These are phyloP conservation scores for Drosophila kepulauana DNA, from an alignment of 1,140 invertebrate genomes.

Conservation along the genomic window DNA sequence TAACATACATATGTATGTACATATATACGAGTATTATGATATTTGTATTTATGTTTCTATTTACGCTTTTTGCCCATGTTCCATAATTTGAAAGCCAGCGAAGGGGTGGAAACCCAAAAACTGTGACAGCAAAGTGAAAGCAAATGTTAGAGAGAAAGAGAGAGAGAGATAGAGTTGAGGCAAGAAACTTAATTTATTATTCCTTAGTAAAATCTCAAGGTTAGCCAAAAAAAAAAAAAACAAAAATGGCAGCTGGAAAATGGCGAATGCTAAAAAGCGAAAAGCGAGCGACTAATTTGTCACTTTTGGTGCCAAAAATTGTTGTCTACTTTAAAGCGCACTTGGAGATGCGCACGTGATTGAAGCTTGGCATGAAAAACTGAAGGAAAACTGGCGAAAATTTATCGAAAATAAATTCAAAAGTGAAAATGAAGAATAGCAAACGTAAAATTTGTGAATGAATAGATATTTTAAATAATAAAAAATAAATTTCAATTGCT, in stretches of 20 bases:
- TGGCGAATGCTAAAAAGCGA: constrained; percentile 19
- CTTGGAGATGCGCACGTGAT: constrained; percentile 15
- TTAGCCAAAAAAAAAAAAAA: constrained; percentile 10
- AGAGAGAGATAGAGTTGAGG: not conserved
- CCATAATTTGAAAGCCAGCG: not conserved
- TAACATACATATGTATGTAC: not conserved
- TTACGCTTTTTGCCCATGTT: constrained; percentile 8
- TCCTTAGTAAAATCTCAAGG: constrained; percentile 44
- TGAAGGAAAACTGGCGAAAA: too few relatives aligned
- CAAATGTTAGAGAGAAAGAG: not conserved
- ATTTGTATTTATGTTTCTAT: constrained; percentile 27
- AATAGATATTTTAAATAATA: too few relatives aligned
- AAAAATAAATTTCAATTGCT: too few relatives aligned
- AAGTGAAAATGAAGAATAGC: too few relatives aligned
- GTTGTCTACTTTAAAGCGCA: constrained; percentile 34
- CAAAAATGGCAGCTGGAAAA: constrained; percentile 20
- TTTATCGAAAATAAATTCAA: too few relatives aligned
- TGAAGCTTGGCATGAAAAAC: not conserved
- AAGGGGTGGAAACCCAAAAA: not conserved
- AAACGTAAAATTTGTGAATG: too few relatives aligned
- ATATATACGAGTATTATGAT: not conserved
- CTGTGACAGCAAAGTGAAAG: not conserved
- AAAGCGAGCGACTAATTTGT: constrained; percentile 37
- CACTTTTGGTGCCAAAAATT: constrained; percentile 40
- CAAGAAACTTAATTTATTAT: constrained; percentile 51